Evolutionary conservation across 2,797 vertebrate genomes (phyloP).

Genomic region (Pseudochirops cupreus): DNA sequence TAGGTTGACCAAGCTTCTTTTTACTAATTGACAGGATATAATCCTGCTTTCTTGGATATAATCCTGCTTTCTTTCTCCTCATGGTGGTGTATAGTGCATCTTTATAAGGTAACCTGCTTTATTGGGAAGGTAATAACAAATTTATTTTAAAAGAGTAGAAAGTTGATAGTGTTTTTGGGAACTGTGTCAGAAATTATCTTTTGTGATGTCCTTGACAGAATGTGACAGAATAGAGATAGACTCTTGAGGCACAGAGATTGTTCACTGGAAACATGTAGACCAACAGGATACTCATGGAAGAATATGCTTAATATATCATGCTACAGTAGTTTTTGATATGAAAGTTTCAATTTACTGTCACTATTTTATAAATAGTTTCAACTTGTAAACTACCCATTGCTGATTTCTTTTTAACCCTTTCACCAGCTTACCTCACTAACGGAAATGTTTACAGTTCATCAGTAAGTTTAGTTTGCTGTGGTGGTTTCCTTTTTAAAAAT

Average conservation of each 20-base stretch:
- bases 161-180: constrained; percentile 15
- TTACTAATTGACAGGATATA: constrained; percentile 31
- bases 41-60: constrained; percentile 29
- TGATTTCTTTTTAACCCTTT: constrained; percentile 88
- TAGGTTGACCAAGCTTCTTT: neutral
- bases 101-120: constrained; percentile 16
- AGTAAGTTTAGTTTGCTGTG: constrained; percentile 95
- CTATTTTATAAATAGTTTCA: constrained; percentile 17
- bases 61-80: constrained; percentile 29
- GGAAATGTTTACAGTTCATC: constrained; percentile 88
- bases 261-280: constrained; percentile 4
- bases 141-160: neutral
- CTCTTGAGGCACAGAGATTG: constrained; percentile 32
- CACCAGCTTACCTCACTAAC: constrained; percentile 93
- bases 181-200: constrained; percentile 43
- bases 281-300: neutral
- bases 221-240: constrained; percentile 29
- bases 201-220: constrained; percentile 37
- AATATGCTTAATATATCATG: constrained; percentile 5
- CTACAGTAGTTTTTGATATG: neutral
- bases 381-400: constrained; percentile 69
- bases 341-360: constrained; percentile 19
- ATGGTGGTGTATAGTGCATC: neutral
- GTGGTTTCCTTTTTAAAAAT: constrained; percentile 67
- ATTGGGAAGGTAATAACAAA: constrained; percentile 30